Evolutionary conservation across 2,888 invertebrate genomes (phyloP).

Genomic region (Xestia xanthographa): DNA sequence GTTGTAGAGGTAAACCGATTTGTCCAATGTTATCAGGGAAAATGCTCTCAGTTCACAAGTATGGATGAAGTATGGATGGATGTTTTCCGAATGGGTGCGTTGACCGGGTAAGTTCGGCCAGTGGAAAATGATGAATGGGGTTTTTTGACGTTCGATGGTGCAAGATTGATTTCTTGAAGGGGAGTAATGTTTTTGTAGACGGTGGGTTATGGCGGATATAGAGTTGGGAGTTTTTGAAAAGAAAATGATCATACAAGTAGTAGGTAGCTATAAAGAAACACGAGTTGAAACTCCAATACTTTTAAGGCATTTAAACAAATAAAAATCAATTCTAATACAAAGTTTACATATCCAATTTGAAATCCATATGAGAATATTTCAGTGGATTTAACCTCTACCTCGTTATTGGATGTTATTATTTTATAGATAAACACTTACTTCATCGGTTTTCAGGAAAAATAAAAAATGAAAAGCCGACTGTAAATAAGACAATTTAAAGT

Average conservation of each 20-base stretch:
- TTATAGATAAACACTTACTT: not conserved
- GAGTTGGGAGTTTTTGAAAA: not conserved
- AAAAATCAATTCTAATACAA: not conserved
- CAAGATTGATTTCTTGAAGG: constrained; percentile 41
- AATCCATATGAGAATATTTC: not conserved
- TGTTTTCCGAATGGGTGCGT: constrained; percentile 64
- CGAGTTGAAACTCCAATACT: not conserved
- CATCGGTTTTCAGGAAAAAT: too few species aligned
- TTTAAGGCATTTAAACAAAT: not conserved
- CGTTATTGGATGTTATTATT: not conserved
- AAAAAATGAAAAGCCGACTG: too few species aligned
- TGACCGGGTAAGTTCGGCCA: constrained; percentile 46
- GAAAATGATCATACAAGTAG: not conserved
- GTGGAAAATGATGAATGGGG: constrained; percentile 44
- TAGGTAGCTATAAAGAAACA: too few species aligned
- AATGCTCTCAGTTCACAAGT: constrained; percentile 60
- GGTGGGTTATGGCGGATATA: not conserved
- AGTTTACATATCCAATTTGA: not conserved
- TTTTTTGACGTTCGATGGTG: constrained; percentile 26
- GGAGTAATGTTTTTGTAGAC: constrained; percentile 16
- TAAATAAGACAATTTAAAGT: too few species aligned
- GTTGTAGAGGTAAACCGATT: constrained; percentile 64
- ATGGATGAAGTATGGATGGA: constrained; percentile 63
- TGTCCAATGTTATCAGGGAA: constrained; percentile 66
- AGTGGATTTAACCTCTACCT: not conserved